phyloP scores from a whole-genome alignment of 2,888 invertebrate genomes.

The Drosophila trichaetosa region DNA sequence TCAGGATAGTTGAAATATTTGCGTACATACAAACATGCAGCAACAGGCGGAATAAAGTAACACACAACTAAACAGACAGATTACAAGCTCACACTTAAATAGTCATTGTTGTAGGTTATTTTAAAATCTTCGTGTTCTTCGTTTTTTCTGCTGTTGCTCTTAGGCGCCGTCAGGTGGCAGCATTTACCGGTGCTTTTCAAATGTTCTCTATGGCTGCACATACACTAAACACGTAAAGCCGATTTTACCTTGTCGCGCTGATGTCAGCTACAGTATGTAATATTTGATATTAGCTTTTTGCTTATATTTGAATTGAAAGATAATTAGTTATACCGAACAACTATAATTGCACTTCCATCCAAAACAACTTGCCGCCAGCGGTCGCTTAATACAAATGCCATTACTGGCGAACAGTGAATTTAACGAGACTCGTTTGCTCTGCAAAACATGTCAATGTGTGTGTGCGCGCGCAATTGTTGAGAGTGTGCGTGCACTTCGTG shows the following conservation, averaged over 20 bases:
- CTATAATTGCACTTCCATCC: constrained; percentile 11
- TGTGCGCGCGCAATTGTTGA: constrained; percentile 56
- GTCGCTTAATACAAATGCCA: constrained; percentile 40
- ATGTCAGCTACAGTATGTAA: background rate
- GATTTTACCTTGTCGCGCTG: constrained; percentile 1
- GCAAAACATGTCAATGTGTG: constrained; percentile 29
- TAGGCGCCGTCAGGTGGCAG: background rate
- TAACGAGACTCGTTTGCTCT: constrained; percentile 40
- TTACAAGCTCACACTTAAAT: constrained; percentile 39
- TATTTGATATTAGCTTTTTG: background rate
- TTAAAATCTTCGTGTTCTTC: background rate
- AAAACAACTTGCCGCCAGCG: constrained; percentile 24
- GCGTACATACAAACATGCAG: background rate
- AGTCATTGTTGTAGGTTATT: constrained; percentile 12
- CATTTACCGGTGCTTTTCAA: constrained; percentile 16
- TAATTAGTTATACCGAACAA: constrained; percentile 26
- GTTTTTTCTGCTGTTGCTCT: constrained; percentile 10
- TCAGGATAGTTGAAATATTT: constrained; percentile 13
- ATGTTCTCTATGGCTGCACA: background rate
- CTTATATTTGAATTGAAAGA: constrained; percentile 9
- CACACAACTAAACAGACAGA: background rate
- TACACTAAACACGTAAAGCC: constrained; percentile 1
- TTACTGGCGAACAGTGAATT: constrained; percentile 37
- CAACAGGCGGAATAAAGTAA: constrained; percentile 18
- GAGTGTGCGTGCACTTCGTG: constrained; percentile 29